Percentiles rank a stretch among this genome's conserved stretches.
Conservation (phyloP, 2,113 vertebrate species). For the Enhydra lutris region DNA sequence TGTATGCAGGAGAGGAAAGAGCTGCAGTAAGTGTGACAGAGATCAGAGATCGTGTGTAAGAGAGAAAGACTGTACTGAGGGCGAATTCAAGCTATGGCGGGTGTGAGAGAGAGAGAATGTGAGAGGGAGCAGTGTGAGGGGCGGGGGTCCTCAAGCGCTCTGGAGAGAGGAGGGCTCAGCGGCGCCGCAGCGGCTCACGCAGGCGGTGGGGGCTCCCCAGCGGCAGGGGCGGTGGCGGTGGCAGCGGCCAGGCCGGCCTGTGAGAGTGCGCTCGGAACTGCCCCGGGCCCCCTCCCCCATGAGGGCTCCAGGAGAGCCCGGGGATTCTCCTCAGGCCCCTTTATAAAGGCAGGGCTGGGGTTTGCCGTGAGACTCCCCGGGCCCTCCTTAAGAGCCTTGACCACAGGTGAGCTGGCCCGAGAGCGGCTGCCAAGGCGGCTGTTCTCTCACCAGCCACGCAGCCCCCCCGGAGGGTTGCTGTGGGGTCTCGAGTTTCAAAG, state of each 20-base stretch:
- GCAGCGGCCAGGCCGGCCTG: neutral
- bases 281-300: neutral
- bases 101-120: neutral
- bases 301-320: neutral
- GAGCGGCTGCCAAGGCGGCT: neutral
- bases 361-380: neutral
- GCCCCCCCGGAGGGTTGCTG: neutral
- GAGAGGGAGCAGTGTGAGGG: neutral
- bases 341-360: slow-evolving; percentile 27
- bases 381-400: slow-evolving; percentile 12
- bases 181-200: neutral
- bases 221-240: neutral
- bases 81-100: neutral
- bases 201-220: neutral
- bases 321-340: neutral
- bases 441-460: neutral
- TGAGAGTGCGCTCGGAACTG: neutral
- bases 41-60: neutral
- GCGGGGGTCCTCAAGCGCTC: neutral
- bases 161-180: neutral
- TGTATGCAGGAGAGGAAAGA: neutral
- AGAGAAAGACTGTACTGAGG: neutral
- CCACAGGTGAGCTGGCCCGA: neutral
- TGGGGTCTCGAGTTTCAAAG: neutral
- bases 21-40: neutral